Base-by-base conservation (phyloP, 2,888 invertebrate species). In the Melitaea athalia region DNA sequence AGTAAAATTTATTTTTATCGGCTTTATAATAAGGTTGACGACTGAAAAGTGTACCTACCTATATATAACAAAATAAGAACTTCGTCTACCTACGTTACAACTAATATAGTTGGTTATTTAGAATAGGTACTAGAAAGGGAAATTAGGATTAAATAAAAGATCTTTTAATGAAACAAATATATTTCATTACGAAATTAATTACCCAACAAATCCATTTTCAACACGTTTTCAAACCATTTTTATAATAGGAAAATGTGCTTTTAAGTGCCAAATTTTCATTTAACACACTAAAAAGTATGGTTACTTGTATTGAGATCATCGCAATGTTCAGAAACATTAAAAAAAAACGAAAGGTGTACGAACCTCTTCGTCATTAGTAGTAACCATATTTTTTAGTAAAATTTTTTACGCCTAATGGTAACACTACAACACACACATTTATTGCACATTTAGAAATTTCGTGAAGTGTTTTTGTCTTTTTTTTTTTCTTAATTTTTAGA, bases 401-500 rank as follows among this genome's bases (percentile, higher is more conserved):
- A 84, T 74, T 81, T 88, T 89, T 90, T 90, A 92, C 86, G 89
- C 92, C 91, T 92, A 92, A 92, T 86, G 90, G 91, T 91, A 92
- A 92, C 89, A 92, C 93, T 93, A 93, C 92, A 89, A 93, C 93
- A 93, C 92, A 93, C 93, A 92, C 90, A 92, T 89, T 92, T 93
- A 93, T 93, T 93, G 93, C 93, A 93, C 93, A 93, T 92, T 92
- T 91, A 93, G 93, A 93, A 92, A 91, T 90, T 93, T 91, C 85
- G 84, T 91, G 91, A 92, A 91, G 88, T 92, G 85, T 92, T 91
- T 91, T 92, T 92, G 88, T 90, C 87, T 90, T 91, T 92, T 92
- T 49, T 38, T 76, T 91, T 90, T 89, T 85, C 85, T 73, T 89
- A 87, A 89, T 88, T 91, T 92, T 92, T 91, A 91, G 89, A 92